Conservation (phyloP, 2,113 vertebrate species). For the Parus major region DNA sequence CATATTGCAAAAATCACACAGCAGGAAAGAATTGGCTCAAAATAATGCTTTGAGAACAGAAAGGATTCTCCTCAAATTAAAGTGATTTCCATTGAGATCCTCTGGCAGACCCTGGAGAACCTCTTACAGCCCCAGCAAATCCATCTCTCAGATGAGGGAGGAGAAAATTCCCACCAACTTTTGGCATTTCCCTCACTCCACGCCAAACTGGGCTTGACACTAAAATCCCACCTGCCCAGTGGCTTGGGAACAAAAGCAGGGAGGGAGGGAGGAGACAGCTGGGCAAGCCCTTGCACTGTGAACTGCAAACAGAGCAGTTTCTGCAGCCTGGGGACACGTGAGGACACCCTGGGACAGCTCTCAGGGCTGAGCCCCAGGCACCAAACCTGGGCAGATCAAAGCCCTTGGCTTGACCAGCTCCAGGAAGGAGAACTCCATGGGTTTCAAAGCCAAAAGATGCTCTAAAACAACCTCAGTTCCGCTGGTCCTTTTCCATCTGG, state of each 20-base stretch:
- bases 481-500: neutral
- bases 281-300: accelerated
- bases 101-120: neutral
- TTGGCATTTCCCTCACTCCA: neutral
- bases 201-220: neutral
- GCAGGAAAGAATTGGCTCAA: neutral
- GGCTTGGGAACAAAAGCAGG: neutral
- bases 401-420: neutral
- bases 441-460: neutral
- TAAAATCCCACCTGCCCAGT: neutral
- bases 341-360: accelerated
- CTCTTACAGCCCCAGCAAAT: neutral
- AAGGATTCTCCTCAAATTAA: neutral
- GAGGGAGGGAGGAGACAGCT: neutral
- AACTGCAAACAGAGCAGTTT: neutral
- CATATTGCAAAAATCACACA: neutral
- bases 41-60: neutral
- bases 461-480: neutral
- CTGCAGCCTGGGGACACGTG: neutral
- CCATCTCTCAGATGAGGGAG: too few relatives aligned
- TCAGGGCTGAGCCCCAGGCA: neutral
- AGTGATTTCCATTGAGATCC: neutral
- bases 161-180: neutral
- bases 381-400: accelerated
- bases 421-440: accelerated